Evolutionary conservation across 2,113 vertebrate species (phyloP).

Genomic region (Phodopus roborovskii): DNA sequence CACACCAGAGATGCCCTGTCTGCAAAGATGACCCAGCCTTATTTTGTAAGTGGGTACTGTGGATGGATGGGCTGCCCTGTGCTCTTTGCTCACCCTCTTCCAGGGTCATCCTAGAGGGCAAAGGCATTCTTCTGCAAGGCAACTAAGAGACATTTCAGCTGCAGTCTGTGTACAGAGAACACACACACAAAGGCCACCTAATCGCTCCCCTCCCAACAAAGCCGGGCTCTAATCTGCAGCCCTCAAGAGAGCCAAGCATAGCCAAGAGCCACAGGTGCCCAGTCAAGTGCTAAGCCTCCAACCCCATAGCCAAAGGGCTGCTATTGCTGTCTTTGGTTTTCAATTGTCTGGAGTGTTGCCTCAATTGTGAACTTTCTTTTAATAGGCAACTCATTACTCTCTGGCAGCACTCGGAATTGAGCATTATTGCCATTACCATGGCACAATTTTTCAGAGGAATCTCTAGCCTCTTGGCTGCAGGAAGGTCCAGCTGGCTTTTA

Average conservation of each 20-base stretch:
- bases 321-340: background rate
- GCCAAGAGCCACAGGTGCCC: background rate
- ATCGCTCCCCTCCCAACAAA: background rate
- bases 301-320: background rate
- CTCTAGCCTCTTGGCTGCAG: background rate
- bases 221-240: background rate
- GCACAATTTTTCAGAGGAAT: background rate
- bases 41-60: background rate
- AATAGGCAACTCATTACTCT: background rate
- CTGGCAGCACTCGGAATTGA: background rate
- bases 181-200: constrained; percentile 41
- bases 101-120: background rate
- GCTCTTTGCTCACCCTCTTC: background rate
- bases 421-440: background rate
- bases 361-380: background rate
- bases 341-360: background rate
- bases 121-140: constrained; percentile 39
- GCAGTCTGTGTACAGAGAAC: background rate
- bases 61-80: background rate
- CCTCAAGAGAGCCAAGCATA: background rate
- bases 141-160: background rate
- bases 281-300: background rate
- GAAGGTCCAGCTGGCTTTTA: background rate
- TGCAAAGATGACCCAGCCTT: constrained; percentile 18
- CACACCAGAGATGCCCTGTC: background rate